Conservation (phyloP, 2,113 vertebrate species). For the Tragulus kanchil region DNA sequence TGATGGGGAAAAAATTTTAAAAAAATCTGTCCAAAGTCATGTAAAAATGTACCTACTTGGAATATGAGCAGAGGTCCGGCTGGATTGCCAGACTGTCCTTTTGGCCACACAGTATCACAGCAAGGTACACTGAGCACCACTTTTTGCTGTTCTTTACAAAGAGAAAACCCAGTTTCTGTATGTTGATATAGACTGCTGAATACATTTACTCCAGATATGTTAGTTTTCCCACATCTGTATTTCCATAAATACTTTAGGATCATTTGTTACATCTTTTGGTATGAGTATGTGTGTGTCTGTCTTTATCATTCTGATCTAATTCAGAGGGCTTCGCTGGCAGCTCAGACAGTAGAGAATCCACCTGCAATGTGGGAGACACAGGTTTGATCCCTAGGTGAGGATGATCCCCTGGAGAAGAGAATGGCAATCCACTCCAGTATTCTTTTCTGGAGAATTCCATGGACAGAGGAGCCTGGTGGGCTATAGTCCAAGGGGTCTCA, state of each 20-base stretch:
- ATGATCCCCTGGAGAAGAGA: background rate
- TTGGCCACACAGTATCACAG: background rate
- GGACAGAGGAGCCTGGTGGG: background rate
- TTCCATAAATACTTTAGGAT: background rate
- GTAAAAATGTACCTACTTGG: background rate
- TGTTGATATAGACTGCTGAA: background rate
- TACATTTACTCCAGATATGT: background rate
- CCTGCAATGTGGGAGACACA: background rate
- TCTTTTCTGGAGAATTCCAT: background rate
- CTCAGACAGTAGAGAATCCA: background rate
- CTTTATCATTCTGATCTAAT: background rate
- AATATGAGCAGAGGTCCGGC: background rate
- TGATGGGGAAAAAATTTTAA: too few species aligned
- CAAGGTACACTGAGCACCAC: background rate
- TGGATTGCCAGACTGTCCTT: background rate
- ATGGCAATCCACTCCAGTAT: background rate
- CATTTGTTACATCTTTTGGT: background rate
- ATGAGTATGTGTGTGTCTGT: background rate
- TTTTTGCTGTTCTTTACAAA: background rate
- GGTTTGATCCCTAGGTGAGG: background rate
- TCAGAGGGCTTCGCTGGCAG: background rate
- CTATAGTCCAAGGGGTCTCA: background rate
- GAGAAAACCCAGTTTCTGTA: background rate
- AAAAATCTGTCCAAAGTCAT: background rate
- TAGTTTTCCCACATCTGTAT: background rate